Percentiles rank a stretch among this genome's conserved stretches.
Conservation (phyloP, 2,113 vertebrate genomes). For the Capreolus pygargus region DNA sequence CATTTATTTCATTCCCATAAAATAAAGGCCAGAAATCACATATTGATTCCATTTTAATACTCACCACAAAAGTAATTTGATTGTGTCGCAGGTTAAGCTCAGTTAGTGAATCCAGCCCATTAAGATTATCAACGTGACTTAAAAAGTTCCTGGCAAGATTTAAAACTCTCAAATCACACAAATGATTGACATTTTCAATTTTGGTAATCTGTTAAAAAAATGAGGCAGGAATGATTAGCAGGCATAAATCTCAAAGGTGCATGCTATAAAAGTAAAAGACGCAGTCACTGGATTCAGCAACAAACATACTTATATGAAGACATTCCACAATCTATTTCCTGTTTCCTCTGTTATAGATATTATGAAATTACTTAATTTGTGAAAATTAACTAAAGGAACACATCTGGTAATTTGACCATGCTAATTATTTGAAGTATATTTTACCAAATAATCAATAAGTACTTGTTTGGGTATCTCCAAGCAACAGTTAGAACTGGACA, state of each 20-base stretch:
- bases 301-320: not conserved
- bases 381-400: not conserved
- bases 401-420: not conserved
- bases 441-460: not conserved
- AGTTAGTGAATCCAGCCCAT: slow-evolving; percentile 87
- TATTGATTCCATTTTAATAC: slow-evolving; percentile 45
- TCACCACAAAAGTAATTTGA: slow-evolving; percentile 91
- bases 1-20: not conserved
- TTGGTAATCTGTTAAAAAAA: slow-evolving; percentile 85
- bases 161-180: slow-evolving; percentile 89
- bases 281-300: not conserved
- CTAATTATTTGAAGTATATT: slow-evolving; percentile 1
- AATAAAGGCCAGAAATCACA: not conserved
- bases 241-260: not conserved
- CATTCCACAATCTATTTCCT: slow-evolving; percentile 1
- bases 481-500: not conserved
- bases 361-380: not conserved
- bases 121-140: slow-evolving; percentile 88
- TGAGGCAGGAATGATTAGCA: not conserved
- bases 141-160: slow-evolving; percentile 94
- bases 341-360: not conserved
- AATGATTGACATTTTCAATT: slow-evolving; percentile 91
- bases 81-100: slow-evolving; percentile 94
- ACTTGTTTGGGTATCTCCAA: not conserved
- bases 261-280: slow-evolving; percentile 18